Conservation (phyloP, 2,113 vertebrate species). For the cattle (Bos taurus) region DNA sequence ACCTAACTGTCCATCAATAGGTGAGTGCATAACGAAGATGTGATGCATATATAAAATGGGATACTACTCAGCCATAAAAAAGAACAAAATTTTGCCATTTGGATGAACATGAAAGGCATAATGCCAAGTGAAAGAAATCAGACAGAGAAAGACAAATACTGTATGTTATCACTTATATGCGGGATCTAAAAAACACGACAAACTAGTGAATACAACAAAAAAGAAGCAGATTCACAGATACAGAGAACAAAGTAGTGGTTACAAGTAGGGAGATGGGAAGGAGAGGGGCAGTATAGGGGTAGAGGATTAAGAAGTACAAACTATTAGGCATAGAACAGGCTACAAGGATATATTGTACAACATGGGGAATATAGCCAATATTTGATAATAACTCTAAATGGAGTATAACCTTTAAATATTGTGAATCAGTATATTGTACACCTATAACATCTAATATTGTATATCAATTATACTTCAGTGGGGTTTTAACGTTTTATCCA, state of each 20-base stretch:
- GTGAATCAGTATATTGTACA: not conserved
- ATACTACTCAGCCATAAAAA: not conserved
- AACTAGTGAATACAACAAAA: not conserved
- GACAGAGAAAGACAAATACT: not conserved
- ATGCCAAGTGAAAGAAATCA: not conserved
- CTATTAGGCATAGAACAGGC: not conserved
- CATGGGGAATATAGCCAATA: not conserved
- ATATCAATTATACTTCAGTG: not conserved
- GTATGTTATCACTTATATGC: not conserved
- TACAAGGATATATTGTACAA: not conserved
- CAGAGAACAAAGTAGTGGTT: not conserved
- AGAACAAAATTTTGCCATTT: not conserved
- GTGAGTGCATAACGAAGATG: not conserved
- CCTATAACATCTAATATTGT: not conserved
- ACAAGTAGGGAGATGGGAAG: not conserved
- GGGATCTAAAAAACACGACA: not conserved
- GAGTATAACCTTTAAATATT: not conserved
- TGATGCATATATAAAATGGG: not conserved
- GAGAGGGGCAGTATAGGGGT: too few species aligned
- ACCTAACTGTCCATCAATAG: not conserved
- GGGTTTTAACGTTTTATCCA: not conserved
- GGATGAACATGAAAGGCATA: not conserved
- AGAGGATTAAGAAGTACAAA: not conserved
- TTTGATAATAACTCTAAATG: not conserved
- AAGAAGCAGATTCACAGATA: not conserved